A percentile compares a stretch with the other conserved stretches of the same genome.
Evolutionary conservation across 1,140 invertebrate genomes (phyloP).

Genomic region (Macrostomum lignano): DNA sequence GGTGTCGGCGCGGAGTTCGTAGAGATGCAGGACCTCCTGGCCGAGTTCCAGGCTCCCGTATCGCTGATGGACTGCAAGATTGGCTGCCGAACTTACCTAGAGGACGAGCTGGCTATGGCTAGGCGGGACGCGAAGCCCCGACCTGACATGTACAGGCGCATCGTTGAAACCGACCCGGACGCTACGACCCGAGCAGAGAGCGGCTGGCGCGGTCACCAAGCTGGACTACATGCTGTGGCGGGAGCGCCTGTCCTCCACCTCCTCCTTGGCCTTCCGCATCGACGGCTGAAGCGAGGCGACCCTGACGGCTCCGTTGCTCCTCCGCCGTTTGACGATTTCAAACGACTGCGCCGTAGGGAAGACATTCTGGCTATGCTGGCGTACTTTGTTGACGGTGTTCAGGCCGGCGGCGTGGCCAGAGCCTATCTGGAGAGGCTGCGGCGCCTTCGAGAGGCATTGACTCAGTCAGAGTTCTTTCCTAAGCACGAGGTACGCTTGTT

Average conservation of each 20-base stretch:
- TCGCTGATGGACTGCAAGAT: slow-evolving; percentile 80
- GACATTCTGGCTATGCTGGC: too few relatives aligned
- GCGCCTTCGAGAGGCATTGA: slow-evolving; percentile 32
- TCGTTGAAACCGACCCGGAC: slow-evolving; percentile 59
- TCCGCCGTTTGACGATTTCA: too few relatives aligned
- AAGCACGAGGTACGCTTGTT: slow-evolving; percentile 45
- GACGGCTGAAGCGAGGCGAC: too few relatives aligned
- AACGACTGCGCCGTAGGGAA: too few relatives aligned
- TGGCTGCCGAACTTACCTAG: slow-evolving; percentile 58
- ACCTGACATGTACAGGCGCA: slow-evolving; percentile 81
- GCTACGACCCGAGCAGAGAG: slow-evolving; percentile 64
- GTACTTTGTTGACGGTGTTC: too few relatives aligned
- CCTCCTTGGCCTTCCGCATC: slow-evolving; percentile 62
- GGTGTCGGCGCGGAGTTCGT: too few relatives aligned
- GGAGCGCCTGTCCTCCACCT: slow-evolving; percentile 69
- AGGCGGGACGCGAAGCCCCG: slow-evolving; percentile 67
- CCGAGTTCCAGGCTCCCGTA: slow-evolving; percentile 51
- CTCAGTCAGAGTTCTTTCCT: slow-evolving; percentile 54
- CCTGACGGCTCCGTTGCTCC: too few relatives aligned
- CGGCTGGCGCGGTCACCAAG: slow-evolving; percentile 56
- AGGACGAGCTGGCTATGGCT: slow-evolving; percentile 61
- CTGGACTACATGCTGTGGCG: slow-evolving; percentile 75
- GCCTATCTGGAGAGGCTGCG: slow-evolving; percentile 10
- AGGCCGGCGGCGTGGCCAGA: background rate
- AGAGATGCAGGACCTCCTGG: slow-evolving; percentile 56